A percentile compares a stretch with the other conserved stretches of the same genome.
Evolutionary conservation across 2,113 vertebrate genomes (phyloP).

Genomic region (Megaceryle torquata): DNA sequence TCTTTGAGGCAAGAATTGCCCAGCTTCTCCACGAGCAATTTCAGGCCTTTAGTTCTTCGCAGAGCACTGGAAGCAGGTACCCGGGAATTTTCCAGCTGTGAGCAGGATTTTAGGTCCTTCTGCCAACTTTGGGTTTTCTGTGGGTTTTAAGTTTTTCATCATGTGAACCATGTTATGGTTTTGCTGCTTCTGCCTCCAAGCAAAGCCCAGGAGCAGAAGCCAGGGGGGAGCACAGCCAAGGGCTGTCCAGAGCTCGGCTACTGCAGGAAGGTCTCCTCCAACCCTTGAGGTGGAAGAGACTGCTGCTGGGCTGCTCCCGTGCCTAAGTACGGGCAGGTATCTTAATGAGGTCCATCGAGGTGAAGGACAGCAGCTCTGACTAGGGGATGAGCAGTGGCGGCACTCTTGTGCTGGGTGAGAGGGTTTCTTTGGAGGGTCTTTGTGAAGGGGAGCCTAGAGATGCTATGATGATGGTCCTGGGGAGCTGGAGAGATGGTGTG

Average conservation of each 20-base stretch:
- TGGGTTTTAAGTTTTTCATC: not conserved
- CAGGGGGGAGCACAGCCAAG: fast-evolving
- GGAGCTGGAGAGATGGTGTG: not conserved
- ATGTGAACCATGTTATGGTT: not conserved
- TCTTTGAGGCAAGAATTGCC: not conserved
- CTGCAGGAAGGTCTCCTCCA: not conserved
- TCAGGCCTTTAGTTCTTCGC: not conserved
- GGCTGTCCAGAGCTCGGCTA: not conserved
- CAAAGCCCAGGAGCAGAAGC: not conserved
- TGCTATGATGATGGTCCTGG: not conserved
- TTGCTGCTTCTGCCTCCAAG: not conserved
- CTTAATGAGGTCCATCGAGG: not conserved
- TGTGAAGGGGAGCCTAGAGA: not conserved
- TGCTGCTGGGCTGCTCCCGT: not conserved
- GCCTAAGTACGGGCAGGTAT: not conserved
- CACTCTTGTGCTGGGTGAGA: not conserved
- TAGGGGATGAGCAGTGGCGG: no score
- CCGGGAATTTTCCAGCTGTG: not conserved
- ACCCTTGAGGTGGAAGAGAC: not conserved
- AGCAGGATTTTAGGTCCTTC: not conserved
- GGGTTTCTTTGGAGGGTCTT: fast-evolving
- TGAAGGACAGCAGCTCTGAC: not conserved
- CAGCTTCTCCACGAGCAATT: fast-evolving
- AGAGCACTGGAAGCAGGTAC: not conserved
- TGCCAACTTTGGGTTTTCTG: not conserved